Base-by-base conservation (phyloP, 2,888 invertebrate species). In the Anagyrus pseudococci region DNA sequence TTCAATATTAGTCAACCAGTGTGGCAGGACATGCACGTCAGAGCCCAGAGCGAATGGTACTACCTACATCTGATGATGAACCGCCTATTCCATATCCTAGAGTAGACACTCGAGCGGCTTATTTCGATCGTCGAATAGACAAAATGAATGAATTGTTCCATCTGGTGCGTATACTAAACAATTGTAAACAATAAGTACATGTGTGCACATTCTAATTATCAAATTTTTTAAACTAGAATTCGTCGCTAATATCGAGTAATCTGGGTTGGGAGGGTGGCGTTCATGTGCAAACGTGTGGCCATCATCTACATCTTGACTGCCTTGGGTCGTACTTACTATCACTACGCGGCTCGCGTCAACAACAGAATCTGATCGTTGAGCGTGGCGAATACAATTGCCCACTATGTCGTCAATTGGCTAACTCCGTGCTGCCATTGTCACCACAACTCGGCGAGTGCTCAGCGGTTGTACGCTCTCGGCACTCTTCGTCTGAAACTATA, bases 271-370 rank as follows among this genome's bases (percentile, higher is more conserved):
- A 93, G 81, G 93, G 94, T 68, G 97, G 97, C 57, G 93, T 97
- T 56, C 92, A 94, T 81, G 93, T 95, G 56, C 93, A 93, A 82
- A 94, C 97, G 1, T 98, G 98, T 84, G 98, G 98, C 0, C 99
- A 99, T 83, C 94, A 96, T 82, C 87, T 98, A 63, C 98, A 99
- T 83, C 86, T 97, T 73, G 92, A 93, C 78, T 99, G 99, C 81
- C 89, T 96, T 75, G 90, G 91, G 77, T 89, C 94, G 0, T 99
- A 98, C 84, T 85, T 96, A 73, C 88, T 90, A 73, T 92, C 96
- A 33, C 85, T 98, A 66, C 86, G 89, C 72, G 88, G 88, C 66
- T 90, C 91, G 69, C 91, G 92, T 78, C 85, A 92, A 29, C 69
- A 66, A 29, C 89, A 89, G 79, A 89, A 87, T 80, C 82, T 93